Evolutionary conservation across 2,113 vertebrate species (phyloP).

Genomic region (Hirundichthys speculiger): DNA sequence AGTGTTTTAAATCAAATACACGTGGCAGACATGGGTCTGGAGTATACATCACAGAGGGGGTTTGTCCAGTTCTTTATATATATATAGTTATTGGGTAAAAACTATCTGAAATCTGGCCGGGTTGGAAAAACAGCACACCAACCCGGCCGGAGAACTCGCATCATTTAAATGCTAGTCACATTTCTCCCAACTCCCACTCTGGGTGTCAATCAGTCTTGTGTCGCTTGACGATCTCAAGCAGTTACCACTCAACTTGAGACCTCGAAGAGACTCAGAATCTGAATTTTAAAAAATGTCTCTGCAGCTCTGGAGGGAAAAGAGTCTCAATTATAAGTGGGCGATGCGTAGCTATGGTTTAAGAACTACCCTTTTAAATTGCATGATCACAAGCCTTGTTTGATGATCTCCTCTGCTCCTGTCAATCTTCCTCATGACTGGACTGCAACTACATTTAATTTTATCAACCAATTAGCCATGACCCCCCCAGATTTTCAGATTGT

Average conservation of each 20-base stretch:
- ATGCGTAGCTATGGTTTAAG: not conserved
- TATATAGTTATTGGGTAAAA: too few species aligned
- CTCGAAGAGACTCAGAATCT: not conserved
- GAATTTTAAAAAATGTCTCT: conserved; percentile 8
- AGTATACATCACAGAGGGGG: too few species aligned
- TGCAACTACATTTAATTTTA: conserved; percentile 29
- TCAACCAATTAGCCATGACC: conserved; percentile 46
- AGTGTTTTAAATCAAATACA: too few species aligned
- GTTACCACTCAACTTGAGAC: conserved; percentile 5
- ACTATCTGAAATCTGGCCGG: conserved; percentile 26
- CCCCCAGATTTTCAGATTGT: conserved; percentile 15
- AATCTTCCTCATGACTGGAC: conserved; percentile 14
- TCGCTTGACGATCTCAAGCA: conserved; percentile 15
- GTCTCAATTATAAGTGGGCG: not conserved
- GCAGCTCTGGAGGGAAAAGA: not conserved
- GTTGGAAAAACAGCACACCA: conserved; percentile 25
- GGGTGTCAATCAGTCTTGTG: conserved; percentile 24
- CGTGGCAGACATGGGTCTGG: too few species aligned
- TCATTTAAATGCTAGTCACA: conserved; percentile 21
- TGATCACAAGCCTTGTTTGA: conserved; percentile 12
- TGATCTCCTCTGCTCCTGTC: conserved; percentile 12
- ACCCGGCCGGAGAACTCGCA: conserved; percentile 7
- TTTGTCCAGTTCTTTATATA: too few species aligned
- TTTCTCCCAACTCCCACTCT: conserved; percentile 27
- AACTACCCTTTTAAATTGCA: not conserved